These are phyloP conservation scores for Caenorhabditis becei DNA, from an alignment of 2,888 invertebrate species.

Conservation along the genomic window DNA sequence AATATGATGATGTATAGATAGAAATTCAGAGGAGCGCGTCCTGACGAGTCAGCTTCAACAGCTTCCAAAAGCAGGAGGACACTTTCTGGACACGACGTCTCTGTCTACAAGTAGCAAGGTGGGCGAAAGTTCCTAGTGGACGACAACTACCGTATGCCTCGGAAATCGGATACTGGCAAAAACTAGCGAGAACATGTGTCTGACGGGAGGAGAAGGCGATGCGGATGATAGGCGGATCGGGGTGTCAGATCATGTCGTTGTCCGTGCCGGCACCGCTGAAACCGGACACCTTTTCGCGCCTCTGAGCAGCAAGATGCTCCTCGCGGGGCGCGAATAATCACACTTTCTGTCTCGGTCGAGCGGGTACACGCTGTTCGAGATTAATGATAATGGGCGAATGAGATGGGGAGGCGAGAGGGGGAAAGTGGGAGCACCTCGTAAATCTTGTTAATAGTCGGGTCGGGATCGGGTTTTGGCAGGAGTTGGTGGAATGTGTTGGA, in stretches of 20 bases:
- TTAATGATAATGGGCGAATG: conserved; percentile 56
- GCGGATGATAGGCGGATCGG: conserved; percentile 14
- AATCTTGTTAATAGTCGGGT: conserved; percentile 54
- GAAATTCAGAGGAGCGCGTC: not conserved
- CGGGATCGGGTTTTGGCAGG: conserved; percentile 23
- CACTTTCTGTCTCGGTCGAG: conserved; percentile 34
- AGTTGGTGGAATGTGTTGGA: conserved; percentile 19
- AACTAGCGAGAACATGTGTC: conserved; percentile 60
- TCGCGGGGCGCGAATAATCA: conserved; percentile 55
- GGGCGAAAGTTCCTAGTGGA: not conserved
- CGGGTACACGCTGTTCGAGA: conserved; percentile 45
- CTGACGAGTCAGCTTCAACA: not conserved
- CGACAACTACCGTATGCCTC: conserved; percentile 33
- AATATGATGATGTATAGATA: not conserved
- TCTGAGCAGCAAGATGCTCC: conserved; percentile 6
- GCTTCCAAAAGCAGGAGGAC: not conserved
- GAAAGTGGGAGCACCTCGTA: conserved; percentile 42
- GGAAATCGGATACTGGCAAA: conserved; percentile 40
- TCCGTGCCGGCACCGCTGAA: conserved; percentile 24
- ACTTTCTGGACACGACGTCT: conserved; percentile 39
- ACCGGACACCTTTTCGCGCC: conserved; percentile 52
- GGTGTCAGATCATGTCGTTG: conserved; percentile 56
- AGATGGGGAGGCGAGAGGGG: conserved; percentile 18
- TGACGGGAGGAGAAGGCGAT: conserved; percentile 3
- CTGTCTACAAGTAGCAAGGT: conserved; percentile 49